Evolutionary conservation across 2,888 invertebrate genomes (phyloP).

Genomic region (Pedicia rivosa): DNA sequence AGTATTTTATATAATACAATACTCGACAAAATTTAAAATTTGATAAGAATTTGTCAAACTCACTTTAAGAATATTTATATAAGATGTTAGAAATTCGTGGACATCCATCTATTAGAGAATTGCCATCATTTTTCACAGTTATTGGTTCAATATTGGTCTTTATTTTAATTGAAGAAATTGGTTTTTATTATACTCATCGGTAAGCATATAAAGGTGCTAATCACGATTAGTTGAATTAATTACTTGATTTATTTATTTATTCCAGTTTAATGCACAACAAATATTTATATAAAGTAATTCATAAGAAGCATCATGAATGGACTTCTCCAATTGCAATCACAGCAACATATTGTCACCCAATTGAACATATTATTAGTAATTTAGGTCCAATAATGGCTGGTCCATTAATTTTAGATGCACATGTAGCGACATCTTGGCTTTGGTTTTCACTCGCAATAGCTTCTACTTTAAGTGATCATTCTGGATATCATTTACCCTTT

Average conservation of each 20-base stretch:
- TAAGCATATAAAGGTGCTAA: not conserved
- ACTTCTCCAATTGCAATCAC: constrained; percentile 6
- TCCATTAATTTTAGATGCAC: not conserved
- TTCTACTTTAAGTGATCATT: constrained; percentile 8
- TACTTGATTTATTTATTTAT: not conserved
- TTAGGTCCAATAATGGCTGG: constrained; percentile 2
- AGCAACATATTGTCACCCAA: constrained; percentile 7
- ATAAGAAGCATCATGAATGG: constrained; percentile 8
- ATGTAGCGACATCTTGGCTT: constrained; percentile 3
- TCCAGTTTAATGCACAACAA: constrained; percentile 6
- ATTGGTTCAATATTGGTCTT: not conserved
- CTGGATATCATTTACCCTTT: constrained; percentile 7
- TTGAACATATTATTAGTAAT: constrained; percentile 7
- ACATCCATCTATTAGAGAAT: not conserved
- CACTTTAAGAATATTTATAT: too few species aligned
- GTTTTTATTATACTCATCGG: constrained; percentile 1
- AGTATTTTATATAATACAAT: too few species aligned
- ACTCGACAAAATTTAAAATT: too few species aligned
- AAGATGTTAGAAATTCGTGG: not conserved
- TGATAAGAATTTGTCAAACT: too few species aligned
- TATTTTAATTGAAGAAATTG: not conserved
- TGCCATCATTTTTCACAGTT: not conserved
- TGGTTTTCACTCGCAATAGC: constrained; percentile 6
- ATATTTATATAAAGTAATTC: constrained; percentile 7
- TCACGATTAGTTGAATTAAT: not conserved